Conservation (phyloP, 2,888 invertebrate species). For the Chymomyza caudatula region DNA sequence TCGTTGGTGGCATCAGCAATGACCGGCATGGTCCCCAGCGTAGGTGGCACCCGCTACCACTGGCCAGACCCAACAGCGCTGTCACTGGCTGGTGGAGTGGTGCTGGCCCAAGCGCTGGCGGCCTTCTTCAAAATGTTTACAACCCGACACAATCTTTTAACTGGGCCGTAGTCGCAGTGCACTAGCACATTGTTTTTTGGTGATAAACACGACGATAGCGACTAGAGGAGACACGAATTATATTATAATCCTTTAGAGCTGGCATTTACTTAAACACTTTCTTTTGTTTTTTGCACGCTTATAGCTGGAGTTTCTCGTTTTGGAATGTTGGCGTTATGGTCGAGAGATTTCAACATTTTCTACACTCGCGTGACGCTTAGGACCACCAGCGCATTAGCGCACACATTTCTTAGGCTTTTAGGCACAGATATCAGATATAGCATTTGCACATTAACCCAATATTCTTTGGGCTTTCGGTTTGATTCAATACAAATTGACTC, state of each 20-base stretch:
- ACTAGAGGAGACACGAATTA: background rate
- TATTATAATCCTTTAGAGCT: background rate
- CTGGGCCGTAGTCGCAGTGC: background rate
- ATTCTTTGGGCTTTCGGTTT: background rate
- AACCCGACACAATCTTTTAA: background rate
- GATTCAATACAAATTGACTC: slow-evolving; percentile 11
- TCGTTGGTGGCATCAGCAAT: slow-evolving; percentile 81
- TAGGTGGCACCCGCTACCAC: slow-evolving; percentile 27
- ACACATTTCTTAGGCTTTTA: background rate
- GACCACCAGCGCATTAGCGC: background rate
- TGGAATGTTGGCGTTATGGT: slow-evolving; percentile 34
- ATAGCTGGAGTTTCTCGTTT: background rate
- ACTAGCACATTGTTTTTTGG: background rate
- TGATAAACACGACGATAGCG: background rate
- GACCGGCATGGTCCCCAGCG: slow-evolving; percentile 81
- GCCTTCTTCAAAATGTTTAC: background rate
- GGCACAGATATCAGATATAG: background rate
- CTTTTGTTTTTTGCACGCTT: background rate
- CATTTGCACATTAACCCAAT: background rate
- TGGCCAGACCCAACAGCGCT: slow-evolving; percentile 57
- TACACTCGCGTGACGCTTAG: background rate
- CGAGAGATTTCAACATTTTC: background rate
- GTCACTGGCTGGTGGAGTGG: slow-evolving; percentile 5
- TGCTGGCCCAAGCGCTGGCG: background rate
- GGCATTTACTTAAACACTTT: background rate